Evolutionary conservation across 2,113 vertebrate genomes (phyloP), one percentile per base, ranked within the genome.

Genomic region (Petrocephalus microphthalmus): DNA sequence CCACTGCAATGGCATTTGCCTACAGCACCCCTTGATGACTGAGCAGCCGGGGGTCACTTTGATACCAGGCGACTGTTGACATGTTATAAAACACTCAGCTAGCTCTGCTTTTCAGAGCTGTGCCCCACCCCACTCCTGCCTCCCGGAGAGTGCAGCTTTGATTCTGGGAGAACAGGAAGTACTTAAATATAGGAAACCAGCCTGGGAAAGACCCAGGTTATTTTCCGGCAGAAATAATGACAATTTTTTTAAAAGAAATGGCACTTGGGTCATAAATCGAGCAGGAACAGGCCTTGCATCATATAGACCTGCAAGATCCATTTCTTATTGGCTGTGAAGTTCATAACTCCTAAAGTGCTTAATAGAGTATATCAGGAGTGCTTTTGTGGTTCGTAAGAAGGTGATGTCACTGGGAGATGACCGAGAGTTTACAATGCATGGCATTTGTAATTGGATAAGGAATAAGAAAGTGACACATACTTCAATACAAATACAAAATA

Each of bases 91-190:
- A 29, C 53, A 49, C 20, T 52, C 20, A 42, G 25, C 15, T 42
- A 83, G 53, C 42, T 82, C 17, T 74, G 85, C 15, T 87, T 87
- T 88, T 86, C n/a, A 83, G 78, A 20, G 74, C 71, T 37, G 64
- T 4, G 89, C 53, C n/a, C 52, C 83, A 7, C 53, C 64, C 85
- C 89, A 47, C 37, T n/a, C 37, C 45, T n/a, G 81, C 37, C 90
- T 60, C 83, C 86, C 86, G 89, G 84, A 87, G 87, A 90, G 84
- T 85, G 85, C 89, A 88, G 74, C 89, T 89, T 86, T 94, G 92
- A 91, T 88, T 92, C 92, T 92, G 92, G 86, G 89, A 89, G 88
- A 91, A 91, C 91, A 95, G 94, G 93, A 95, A 95, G 91, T 89
- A 88, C 90, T 92, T 90, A 88, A 91, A 91, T 89, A 88, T 84